Evolutionary conservation across 37 sponge, comb jelly and placozoan genomes (phyloP).

Genomic region (Ephydatia muelleri): DNA sequence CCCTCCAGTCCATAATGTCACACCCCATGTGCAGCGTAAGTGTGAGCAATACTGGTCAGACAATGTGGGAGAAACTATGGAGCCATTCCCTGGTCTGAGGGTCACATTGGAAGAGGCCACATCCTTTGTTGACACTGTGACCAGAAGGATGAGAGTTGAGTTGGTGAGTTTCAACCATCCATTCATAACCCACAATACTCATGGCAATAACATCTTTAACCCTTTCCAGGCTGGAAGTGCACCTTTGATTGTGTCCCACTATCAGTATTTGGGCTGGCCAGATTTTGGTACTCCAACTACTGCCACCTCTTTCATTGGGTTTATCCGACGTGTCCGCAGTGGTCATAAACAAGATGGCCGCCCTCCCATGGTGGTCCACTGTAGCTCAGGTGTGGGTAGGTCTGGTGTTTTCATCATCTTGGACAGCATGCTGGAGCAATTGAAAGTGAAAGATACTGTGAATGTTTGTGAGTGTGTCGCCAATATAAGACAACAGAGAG

Average conservation of each 20-base stretch:
- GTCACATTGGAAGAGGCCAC: slow-evolving; percentile 34
- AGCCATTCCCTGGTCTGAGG: slow-evolving; percentile 3
- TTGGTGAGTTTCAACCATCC: slow-evolving; percentile 36
- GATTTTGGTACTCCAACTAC: slow-evolving; percentile 83
- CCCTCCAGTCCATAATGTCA: background rate
- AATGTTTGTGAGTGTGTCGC: background rate
- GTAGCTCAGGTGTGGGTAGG: slow-evolving; percentile 82
- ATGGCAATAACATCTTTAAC: background rate
- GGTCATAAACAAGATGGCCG: slow-evolving; percentile 3
- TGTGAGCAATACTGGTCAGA: slow-evolving; percentile 94
- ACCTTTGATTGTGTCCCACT: slow-evolving; percentile 60
- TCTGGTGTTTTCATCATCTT: slow-evolving; percentile 75
- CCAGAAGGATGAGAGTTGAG: slow-evolving; percentile 36
- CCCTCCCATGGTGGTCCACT: slow-evolving; percentile 79
- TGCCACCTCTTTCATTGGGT: slow-evolving; percentile 78
- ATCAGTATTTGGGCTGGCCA: slow-evolving; percentile 80
- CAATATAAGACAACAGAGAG: background rate
- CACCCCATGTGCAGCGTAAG: slow-evolving; percentile 56
- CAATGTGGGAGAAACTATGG: slow-evolving; percentile 37
- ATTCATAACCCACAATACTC: background rate
- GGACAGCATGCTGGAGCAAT: slow-evolving; percentile 72
- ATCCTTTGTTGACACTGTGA: slow-evolving; percentile 78
- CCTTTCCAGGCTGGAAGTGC: background rate
- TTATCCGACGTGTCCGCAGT: slow-evolving; percentile 59
- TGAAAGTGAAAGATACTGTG: slow-evolving; percentile 17